Conservation (phyloP, 1,140 invertebrate genomes). For the Cardiocondyla obscurior region DNA sequence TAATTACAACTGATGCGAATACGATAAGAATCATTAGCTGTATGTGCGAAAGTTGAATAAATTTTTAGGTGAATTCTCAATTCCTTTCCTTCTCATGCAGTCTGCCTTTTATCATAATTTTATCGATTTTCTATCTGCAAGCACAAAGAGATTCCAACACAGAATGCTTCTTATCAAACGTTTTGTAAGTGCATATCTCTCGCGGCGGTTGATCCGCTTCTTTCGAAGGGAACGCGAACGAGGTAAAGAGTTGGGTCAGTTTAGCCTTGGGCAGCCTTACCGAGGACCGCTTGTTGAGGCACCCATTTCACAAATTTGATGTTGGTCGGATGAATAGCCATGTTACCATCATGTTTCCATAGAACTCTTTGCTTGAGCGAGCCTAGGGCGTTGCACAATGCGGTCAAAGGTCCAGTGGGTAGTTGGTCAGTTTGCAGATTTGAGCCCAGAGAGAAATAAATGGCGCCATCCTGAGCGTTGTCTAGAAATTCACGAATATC, state of each 20-base stretch:
- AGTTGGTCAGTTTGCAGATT: slow-evolving; percentile 84
- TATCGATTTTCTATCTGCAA: slow-evolving; percentile 24
- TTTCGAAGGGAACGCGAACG: slow-evolving; percentile 32
- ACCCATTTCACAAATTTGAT: slow-evolving; percentile 87
- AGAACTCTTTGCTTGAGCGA: slow-evolving; percentile 86
- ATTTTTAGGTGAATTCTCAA: not conserved
- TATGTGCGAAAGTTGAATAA: slow-evolving; percentile 3
- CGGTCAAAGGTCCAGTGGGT: slow-evolving; percentile 75
- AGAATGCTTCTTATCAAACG: slow-evolving; percentile 30
- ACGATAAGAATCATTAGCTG: not conserved
- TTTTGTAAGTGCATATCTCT: slow-evolving; percentile 57
- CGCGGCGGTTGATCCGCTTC: slow-evolving; percentile 48
- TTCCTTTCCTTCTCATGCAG: not conserved
- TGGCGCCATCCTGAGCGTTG: slow-evolving; percentile 83
- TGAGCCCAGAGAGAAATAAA: slow-evolving; percentile 87
- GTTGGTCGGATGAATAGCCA: slow-evolving; percentile 84
- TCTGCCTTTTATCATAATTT: slow-evolving; percentile 18
- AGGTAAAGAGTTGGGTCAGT: slow-evolving; percentile 44
- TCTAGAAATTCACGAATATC: slow-evolving; percentile 84
- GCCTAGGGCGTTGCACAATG: slow-evolving; percentile 84
- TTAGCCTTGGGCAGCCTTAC: slow-evolving; percentile 74
- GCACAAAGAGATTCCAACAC: slow-evolving; percentile 40
- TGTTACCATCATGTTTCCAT: slow-evolving; percentile 86
- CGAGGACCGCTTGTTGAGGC: slow-evolving; percentile 88
- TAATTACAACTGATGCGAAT: not conserved